phyloP scores from a whole-genome alignment of 2,797 vertebrate species.

The Discoglossus pictus region DNA sequence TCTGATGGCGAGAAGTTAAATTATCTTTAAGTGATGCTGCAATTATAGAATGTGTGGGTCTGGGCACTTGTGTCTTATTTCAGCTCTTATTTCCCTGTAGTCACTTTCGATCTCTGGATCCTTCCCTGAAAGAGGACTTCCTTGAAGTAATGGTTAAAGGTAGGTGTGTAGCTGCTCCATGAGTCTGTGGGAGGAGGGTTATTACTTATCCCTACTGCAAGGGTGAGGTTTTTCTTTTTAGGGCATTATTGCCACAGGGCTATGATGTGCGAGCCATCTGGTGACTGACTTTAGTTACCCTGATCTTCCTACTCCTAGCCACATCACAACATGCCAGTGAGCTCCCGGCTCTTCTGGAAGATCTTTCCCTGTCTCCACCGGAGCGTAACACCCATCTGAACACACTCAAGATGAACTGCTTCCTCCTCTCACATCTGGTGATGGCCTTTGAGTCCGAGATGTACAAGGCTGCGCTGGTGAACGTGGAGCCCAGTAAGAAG shows the following conservation, averaged over 20 bases:
- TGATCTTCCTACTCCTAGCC: too few species aligned
- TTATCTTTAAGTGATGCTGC: too few species aligned
- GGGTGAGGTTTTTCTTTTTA: too few species aligned
- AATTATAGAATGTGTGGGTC: neutral
- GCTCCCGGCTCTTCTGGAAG: conserved; percentile 73
- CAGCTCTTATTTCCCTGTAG: conserved; percentile 63
- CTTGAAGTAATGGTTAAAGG: conserved; percentile 86
- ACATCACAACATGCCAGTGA: conserved; percentile 78
- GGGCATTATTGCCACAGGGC: too few species aligned
- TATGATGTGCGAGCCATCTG: too few species aligned
- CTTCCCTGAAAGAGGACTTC: conserved; percentile 79
- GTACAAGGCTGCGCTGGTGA: conserved; percentile 68
- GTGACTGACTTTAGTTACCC: too few species aligned
- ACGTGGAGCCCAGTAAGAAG: conserved; percentile 61
- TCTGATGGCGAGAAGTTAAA: conserved; percentile 66
- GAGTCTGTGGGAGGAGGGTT: too few species aligned
- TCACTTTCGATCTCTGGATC: conserved; percentile 74
- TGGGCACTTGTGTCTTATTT: neutral
- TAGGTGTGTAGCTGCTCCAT: too few species aligned
- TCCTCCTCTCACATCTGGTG: conserved; percentile 82
- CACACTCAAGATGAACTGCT: conserved; percentile 93
- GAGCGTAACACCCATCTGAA: conserved; percentile 83
- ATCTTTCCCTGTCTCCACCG: conserved; percentile 63
- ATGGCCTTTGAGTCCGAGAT: conserved; percentile 83
- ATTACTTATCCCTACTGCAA: too few species aligned